Evolutionary conservation across 2,797 vertebrate genomes (phyloP).

Genomic region (Luscinia luscinia): DNA sequence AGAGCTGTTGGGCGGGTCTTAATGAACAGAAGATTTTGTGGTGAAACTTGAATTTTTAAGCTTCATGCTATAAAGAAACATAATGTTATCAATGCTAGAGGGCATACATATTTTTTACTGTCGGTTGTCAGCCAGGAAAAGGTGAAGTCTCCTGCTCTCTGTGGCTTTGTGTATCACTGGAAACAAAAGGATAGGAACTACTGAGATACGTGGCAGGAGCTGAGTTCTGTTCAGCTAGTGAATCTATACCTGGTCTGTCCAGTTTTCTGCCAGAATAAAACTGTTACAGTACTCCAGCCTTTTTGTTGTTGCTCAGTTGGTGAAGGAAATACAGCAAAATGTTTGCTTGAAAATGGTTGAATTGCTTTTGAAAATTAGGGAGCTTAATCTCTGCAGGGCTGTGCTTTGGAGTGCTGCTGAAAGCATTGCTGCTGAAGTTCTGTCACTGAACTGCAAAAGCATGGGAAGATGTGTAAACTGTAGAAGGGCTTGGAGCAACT

Average conservation of each 20-base stretch:
- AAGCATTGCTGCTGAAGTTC: rapidly evolving
- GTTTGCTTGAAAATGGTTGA: not conserved
- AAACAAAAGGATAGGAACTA: not conserved
- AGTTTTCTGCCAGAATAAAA: not conserved
- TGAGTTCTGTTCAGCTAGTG: not conserved
- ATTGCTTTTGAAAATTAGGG: not conserved
- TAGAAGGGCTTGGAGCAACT: not conserved
- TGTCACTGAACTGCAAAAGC: not conserved
- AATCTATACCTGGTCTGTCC: not conserved
- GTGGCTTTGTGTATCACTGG: not conserved
- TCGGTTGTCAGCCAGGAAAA: not conserved
- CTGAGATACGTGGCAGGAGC: not conserved
- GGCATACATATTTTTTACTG: not conserved
- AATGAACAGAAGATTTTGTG: not conserved
- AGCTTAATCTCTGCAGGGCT: not conserved
- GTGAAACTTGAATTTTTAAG: not conserved
- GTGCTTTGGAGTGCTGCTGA: not conserved
- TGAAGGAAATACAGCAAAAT: not conserved
- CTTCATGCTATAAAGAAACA: not conserved
- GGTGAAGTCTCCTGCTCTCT: not conserved
- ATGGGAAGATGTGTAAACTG: not conserved
- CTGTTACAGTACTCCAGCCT: not conserved
- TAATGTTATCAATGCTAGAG: not conserved
- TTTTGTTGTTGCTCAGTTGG: not conserved
- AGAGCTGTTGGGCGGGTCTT: not conserved